A percentile compares a stretch with the other conserved stretches of the same genome.
These are phyloP conservation scores for Gopherus flavomarginatus DNA, from an alignment of 2,113 vertebrate genomes.

Conservation along the genomic window DNA sequence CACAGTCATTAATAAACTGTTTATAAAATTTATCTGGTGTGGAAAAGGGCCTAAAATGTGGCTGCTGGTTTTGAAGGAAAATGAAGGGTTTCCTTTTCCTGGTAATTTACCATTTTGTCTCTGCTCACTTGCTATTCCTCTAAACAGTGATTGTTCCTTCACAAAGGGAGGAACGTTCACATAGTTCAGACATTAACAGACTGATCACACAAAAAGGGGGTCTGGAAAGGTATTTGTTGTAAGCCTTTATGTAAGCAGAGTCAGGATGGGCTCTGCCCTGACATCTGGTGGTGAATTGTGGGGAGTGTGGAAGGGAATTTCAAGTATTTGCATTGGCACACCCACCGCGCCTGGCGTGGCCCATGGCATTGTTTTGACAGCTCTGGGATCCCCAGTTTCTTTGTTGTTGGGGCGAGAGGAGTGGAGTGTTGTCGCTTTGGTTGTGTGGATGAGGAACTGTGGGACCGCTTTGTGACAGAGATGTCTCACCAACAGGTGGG, in stretches of 20 bases:
- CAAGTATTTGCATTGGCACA: too few relatives aligned
- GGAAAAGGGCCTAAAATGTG: not conserved
- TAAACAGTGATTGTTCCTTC: constrained; percentile 31
- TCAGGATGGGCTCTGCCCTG: too few relatives aligned
- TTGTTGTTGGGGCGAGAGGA: too few relatives aligned
- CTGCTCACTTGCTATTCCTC: constrained; percentile 43
- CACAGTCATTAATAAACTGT: not conserved
- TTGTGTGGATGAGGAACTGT: too few relatives aligned
- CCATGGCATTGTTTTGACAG: too few relatives aligned
- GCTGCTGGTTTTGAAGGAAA: not conserved
- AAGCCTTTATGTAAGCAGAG: not conserved
- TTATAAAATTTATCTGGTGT: not conserved
- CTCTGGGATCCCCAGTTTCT: too few relatives aligned
- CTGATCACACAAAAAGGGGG: not conserved
- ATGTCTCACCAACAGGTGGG: too few relatives aligned
- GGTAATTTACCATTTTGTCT: constrained; percentile 5
- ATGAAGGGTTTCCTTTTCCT: not conserved
- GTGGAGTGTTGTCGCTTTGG: too few relatives aligned
- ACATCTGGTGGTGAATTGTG: too few relatives aligned
- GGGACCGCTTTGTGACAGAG: too few relatives aligned
- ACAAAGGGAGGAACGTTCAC: not conserved
- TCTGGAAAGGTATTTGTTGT: not conserved
- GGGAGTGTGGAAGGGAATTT: too few relatives aligned
- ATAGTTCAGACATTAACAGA: constrained; percentile 18
- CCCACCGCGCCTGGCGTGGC: too few relatives aligned